Evolutionary conservation across 2,888 invertebrate species (phyloP).

Genomic region (Cephonodes hylas): DNA sequence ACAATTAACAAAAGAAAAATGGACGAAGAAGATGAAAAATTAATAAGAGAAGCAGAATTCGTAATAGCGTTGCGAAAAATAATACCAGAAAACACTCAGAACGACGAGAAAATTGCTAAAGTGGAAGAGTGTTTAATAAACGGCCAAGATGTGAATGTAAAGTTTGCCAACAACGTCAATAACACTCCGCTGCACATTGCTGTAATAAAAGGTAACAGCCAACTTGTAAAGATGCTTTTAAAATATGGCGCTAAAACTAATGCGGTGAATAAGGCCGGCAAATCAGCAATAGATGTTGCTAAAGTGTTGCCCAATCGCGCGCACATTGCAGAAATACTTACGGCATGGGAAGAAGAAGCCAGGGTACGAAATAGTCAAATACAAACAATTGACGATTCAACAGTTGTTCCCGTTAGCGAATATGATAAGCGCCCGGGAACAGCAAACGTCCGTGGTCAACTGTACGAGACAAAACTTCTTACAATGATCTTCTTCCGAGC

Average conservation of each 20-base stretch:
- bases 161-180: background rate
- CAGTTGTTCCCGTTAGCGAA: background rate
- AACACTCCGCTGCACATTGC: conserved; percentile 5
- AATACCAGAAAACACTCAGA: too few relatives aligned
- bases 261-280: background rate
- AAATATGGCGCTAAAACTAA: background rate
- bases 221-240: background rate
- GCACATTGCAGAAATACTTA: background rate
- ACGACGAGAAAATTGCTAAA: background rate
- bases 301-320: background rate
- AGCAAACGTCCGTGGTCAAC: background rate
- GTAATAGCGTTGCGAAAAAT: too few relatives aligned
- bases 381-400: too few relatives aligned
- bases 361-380: too few relatives aligned
- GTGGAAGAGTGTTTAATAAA: background rate
- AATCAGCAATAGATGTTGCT: background rate
- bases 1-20: too few relatives aligned
- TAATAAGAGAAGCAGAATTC: too few relatives aligned
- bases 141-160: background rate
- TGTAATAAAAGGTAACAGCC: background rate
- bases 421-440: background rate
- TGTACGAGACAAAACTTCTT: conserved; percentile 7
- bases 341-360: background rate
- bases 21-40: too few relatives aligned
- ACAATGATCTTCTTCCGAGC: background rate